Evolutionary conservation across 1,140 invertebrate species (phyloP).

Genomic region (Dufourea novaeangliae): DNA sequence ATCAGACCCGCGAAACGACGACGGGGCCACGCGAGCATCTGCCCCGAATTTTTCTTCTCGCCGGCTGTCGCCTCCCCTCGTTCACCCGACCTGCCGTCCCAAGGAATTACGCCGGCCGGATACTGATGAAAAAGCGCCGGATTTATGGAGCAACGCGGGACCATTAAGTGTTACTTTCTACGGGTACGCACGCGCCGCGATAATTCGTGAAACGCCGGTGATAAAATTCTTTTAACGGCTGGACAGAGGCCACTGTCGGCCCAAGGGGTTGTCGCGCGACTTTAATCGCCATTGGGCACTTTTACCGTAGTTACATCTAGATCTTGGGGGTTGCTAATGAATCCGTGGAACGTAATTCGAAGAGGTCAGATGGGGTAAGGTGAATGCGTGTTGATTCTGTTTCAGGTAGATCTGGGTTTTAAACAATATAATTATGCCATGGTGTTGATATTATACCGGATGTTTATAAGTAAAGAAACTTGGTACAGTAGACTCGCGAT

Average conservation of each 20-base stretch:
- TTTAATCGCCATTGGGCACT: constrained; percentile 12
- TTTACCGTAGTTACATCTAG: too few relatives aligned
- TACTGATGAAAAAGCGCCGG: constrained; percentile 31
- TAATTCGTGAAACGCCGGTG: constrained; percentile 36
- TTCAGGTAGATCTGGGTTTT: too few relatives aligned
- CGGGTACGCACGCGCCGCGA: constrained; percentile 39
- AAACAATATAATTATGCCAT: too few relatives aligned
- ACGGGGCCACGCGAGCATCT: constrained; percentile 41
- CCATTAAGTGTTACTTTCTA: constrained; percentile 31
- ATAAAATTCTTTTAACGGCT: constrained; percentile 38
- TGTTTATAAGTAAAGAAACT: too few relatives aligned
- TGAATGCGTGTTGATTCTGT: too few relatives aligned
- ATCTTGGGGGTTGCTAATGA: too few relatives aligned
- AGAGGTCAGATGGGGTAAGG: too few relatives aligned
- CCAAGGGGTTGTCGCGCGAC: background rate
- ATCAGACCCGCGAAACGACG: constrained; percentile 31
- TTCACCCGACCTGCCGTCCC: background rate
- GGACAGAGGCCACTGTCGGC: background rate
- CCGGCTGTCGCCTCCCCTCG: background rate
- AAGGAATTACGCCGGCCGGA: constrained; percentile 31
- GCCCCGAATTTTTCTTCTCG: constrained; percentile 51
- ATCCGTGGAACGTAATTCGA: too few relatives aligned
- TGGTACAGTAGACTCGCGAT: too few relatives aligned
- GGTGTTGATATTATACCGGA: too few relatives aligned
- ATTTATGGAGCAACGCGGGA: constrained; percentile 34